These are phyloP conservation scores for Lepidochrysops patricia DNA, from an alignment of 2,888 invertebrate species.

Conservation along the genomic window DNA sequence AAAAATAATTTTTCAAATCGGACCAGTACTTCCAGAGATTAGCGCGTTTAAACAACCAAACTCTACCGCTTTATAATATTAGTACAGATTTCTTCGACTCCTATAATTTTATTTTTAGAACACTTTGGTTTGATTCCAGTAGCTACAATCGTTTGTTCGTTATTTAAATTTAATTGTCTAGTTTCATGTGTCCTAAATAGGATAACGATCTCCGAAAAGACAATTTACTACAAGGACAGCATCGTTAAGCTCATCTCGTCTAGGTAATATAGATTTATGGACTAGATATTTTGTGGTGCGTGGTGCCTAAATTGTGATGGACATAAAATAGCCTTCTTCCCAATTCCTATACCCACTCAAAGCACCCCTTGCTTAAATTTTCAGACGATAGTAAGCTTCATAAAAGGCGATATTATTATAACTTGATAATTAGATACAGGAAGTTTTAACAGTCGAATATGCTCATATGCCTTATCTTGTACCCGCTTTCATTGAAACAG, in stretches of 20 bases:
- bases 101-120: neutral
- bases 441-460: neutral
- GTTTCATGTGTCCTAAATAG: neutral
- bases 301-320: neutral
- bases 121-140: neutral
- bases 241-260: neutral
- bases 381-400: no score
- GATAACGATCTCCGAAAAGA: neutral
- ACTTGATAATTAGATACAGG: neutral
- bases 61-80: no score
- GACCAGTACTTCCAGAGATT: no score
- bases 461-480: slow-evolving; percentile 1
- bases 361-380: no score
- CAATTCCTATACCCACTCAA: no score
- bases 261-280: neutral
- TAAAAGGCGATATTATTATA: no score
- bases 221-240: neutral
- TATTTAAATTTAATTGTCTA: neutral
- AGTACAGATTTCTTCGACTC: no score
- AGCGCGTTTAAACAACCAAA: no score
- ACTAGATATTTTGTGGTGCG: neutral
- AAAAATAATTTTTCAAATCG: no score
- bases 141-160: neutral
- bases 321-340: neutral
- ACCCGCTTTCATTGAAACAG: slow-evolving; percentile 10